Evolutionary conservation across 2,113 vertebrate genomes (phyloP).

Genomic region (Plestiodon gilberti): DNA sequence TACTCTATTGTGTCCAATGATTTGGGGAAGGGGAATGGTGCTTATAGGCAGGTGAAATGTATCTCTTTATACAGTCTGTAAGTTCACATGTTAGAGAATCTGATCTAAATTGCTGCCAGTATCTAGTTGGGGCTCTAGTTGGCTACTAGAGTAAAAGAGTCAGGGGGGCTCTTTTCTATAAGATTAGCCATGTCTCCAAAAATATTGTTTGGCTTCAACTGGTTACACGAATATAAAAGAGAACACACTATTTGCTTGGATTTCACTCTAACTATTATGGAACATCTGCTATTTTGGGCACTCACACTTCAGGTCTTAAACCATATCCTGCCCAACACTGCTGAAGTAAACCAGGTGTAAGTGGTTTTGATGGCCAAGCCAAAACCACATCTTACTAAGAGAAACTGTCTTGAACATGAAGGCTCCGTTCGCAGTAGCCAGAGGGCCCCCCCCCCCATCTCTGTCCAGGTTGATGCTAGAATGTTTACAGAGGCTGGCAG

Average conservation of each 20-base stretch:
- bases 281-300: slow-evolving; percentile 72
- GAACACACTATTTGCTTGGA: slow-evolving; percentile 40
- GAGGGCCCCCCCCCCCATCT: slow-evolving; percentile 58
- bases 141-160: slow-evolving; percentile 4
- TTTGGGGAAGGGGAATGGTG: not conserved
- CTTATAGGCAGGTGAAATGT: not conserved
- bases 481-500: slow-evolving; percentile 76
- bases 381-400: slow-evolving; percentile 78
- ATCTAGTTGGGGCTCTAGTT: not conserved
- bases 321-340: slow-evolving; percentile 69
- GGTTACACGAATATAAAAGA: slow-evolving; percentile 56
- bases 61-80: not conserved
- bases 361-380: slow-evolving; percentile 76
- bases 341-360: slow-evolving; percentile 79
- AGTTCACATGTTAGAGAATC: not conserved
- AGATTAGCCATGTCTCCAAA: slow-evolving; percentile 53
- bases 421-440: slow-evolving; percentile 65
- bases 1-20: not conserved
- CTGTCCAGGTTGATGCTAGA: slow-evolving; percentile 54
- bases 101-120: not conserved
- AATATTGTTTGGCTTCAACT: slow-evolving; percentile 69
- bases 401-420: slow-evolving; percentile 73
- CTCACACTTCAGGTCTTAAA: slow-evolving; percentile 68
- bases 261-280: slow-evolving; percentile 47
- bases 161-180: slow-evolving; percentile 1